phyloP scores from a whole-genome alignment of 2,797 vertebrate genomes.

The Malurus splendens region DNA sequence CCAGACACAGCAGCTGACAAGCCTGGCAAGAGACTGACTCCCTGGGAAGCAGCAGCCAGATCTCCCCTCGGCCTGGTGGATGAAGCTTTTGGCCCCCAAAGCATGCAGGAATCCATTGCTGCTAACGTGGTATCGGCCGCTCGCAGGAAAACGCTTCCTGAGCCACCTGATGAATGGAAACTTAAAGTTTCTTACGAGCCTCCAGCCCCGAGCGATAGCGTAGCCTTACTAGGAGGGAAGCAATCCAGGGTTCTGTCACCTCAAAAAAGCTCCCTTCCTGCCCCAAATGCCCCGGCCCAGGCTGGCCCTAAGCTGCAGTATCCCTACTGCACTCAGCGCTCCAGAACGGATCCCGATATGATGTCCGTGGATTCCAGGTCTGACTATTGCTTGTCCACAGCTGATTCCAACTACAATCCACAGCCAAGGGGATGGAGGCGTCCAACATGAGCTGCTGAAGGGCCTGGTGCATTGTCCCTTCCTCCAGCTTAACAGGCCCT shows the following conservation, averaged over 20 bases:
- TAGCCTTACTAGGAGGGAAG: constrained; percentile 30
- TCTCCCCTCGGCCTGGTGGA: constrained; percentile 89
- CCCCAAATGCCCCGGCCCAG: constrained; percentile 44
- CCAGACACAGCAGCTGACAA: constrained; percentile 64
- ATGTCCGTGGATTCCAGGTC: constrained; percentile 67
- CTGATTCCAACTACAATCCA: constrained; percentile 74
- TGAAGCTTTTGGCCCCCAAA: constrained; percentile 83
- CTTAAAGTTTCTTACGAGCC: constrained; percentile 70
- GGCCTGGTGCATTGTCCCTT: background rate
- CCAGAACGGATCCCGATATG: constrained; percentile 69
- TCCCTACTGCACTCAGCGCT: constrained; percentile 73
- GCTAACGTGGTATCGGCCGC: constrained; percentile 84
- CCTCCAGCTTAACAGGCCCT: background rate
- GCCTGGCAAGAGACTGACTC: constrained; percentile 76
- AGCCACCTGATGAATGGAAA: constrained; percentile 81
- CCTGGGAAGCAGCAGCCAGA: constrained; percentile 90
- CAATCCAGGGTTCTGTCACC: constrained; percentile 34
- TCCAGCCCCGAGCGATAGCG: background rate
- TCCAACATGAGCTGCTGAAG: constrained; percentile 66
- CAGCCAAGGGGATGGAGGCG: constrained; percentile 79
- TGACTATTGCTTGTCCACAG: constrained; percentile 67
- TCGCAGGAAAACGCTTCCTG: constrained; percentile 82
- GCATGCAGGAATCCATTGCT: constrained; percentile 82
- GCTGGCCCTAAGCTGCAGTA: constrained; percentile 73
- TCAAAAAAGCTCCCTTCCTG: constrained; percentile 58